phyloP scores from a whole-genome alignment of 2,797 vertebrate species.

The Danio tinwini region DNA sequence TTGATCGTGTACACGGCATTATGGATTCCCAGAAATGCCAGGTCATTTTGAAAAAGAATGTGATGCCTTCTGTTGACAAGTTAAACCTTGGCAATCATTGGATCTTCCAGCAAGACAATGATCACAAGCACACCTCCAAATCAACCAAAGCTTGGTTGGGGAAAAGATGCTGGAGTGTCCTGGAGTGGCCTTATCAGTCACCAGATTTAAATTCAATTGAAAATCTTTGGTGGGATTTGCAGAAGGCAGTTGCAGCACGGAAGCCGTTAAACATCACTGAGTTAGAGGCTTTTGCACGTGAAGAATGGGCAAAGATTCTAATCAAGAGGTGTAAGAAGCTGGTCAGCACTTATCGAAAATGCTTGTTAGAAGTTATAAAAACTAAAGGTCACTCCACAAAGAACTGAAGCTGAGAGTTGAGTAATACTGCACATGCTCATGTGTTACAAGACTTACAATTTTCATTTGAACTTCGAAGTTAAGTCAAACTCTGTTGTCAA shows the following conservation, averaged over 20 bases:
- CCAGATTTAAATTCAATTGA: not conserved
- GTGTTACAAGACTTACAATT: not conserved
- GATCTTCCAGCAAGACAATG: not conserved
- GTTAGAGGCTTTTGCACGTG: not conserved
- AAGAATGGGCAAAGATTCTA: not conserved
- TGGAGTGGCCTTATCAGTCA: conserved; percentile 13
- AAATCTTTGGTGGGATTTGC: not conserved
- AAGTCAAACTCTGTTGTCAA: not conserved
- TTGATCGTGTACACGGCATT: not conserved
- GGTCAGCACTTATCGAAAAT: not conserved
- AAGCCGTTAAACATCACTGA: not conserved
- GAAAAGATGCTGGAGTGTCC: not conserved
- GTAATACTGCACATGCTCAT: not conserved
- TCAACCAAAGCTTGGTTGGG: conserved; percentile 9
- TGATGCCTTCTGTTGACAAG: not conserved
- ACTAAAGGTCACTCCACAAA: conserved; percentile 4
- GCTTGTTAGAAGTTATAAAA: not conserved
- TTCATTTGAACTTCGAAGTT: conserved; percentile 13
- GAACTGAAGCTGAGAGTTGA: conserved; percentile 8
- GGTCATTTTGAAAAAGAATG: not conserved
- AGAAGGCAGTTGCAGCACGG: not conserved
- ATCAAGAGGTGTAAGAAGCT: too few species aligned
- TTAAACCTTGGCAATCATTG: conserved; percentile 12
- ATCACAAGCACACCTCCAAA: not conserved
- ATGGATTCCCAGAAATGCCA: not conserved